Percentiles rank a stretch among this genome's conserved stretches.
These are phyloP conservation scores for Morelia viridis DNA, from an alignment of 2,797 vertebrate genomes.

Conservation along the genomic window DNA sequence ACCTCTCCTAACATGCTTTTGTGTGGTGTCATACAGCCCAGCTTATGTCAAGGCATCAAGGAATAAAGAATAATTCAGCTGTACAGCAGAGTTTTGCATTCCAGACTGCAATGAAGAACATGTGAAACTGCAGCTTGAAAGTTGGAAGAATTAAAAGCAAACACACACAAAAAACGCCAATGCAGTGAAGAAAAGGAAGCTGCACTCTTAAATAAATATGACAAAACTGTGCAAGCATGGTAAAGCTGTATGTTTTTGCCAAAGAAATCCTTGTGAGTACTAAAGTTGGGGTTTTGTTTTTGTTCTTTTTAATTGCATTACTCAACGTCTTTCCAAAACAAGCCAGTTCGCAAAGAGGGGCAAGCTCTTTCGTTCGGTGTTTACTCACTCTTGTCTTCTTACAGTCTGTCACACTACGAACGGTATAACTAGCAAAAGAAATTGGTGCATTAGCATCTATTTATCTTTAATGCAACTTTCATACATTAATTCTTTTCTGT, in stretches of 20 bases:
- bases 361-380: neutral
- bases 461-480: conserved; percentile 48
- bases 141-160: neutral
- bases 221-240: neutral
- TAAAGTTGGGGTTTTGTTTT: neutral
- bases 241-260: neutral
- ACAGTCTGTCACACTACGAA: neutral
- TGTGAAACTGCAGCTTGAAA: neutral
- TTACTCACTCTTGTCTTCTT: neutral
- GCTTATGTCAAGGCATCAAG: neutral
- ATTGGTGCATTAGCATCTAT: conserved; percentile 13
- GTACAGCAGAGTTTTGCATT: too few relatives aligned
- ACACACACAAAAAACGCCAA: too few relatives aligned
- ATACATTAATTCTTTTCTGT: conserved; percentile 20
- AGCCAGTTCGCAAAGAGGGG: neutral
- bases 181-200: neutral
- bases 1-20: neutral
- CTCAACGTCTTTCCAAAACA: neutral
- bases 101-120: neutral
- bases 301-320: neutral
- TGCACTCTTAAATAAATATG: neutral
- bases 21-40: neutral
- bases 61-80: neutral
- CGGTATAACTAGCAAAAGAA: conserved; percentile 25
- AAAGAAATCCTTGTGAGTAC: neutral